A percentile compares a stretch with the other conserved stretches of the same genome.
Evolutionary conservation across 23 tunicate genomes (phyloP).

Genomic region (Halocynthia aurantium): DNA sequence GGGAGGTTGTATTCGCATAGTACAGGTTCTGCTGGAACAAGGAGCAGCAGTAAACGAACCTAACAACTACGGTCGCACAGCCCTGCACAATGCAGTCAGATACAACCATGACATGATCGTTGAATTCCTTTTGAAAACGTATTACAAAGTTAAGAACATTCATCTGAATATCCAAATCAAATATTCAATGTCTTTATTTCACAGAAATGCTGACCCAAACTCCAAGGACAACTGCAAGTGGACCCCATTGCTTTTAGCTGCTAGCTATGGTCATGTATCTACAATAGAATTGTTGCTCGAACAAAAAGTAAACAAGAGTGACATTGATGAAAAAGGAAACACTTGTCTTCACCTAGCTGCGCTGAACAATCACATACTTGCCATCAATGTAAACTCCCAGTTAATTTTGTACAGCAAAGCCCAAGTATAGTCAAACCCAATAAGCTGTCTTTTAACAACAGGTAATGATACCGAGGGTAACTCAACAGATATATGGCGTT

Average conservation of each 20-base stretch:
- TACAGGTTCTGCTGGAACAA: conserved; percentile 1
- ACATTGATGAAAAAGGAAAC: conserved; percentile 11
- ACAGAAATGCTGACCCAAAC: conserved; percentile 17
- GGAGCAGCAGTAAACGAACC: background rate
- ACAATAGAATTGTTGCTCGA: conserved; percentile 1
- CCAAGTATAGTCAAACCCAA: no score
- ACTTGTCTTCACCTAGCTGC: conserved; percentile 32
- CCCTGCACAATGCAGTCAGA: conserved; percentile 19
- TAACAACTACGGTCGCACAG: conserved; percentile 26
- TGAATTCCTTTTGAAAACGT: conserved; percentile 12
- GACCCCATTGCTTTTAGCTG: conserved; percentile 22
- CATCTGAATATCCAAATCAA: no score
- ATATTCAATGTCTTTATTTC: background rate
- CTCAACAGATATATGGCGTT: background rate
- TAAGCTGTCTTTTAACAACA: no score
- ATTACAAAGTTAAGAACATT: background rate
- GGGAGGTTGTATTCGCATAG: background rate
- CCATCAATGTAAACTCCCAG: conserved; percentile 5
- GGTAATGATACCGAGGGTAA: background rate
- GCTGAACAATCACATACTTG: background rate
- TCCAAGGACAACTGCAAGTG: background rate
- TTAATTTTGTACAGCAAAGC: no score
- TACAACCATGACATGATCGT: conserved; percentile 16
- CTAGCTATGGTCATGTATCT: conserved; percentile 6
- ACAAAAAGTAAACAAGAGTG: background rate